Evolutionary conservation across 1,140 invertebrate genomes (phyloP), one percentile per base, ranked within the genome.

Genomic region (Temnothorax nylanderi): DNA sequence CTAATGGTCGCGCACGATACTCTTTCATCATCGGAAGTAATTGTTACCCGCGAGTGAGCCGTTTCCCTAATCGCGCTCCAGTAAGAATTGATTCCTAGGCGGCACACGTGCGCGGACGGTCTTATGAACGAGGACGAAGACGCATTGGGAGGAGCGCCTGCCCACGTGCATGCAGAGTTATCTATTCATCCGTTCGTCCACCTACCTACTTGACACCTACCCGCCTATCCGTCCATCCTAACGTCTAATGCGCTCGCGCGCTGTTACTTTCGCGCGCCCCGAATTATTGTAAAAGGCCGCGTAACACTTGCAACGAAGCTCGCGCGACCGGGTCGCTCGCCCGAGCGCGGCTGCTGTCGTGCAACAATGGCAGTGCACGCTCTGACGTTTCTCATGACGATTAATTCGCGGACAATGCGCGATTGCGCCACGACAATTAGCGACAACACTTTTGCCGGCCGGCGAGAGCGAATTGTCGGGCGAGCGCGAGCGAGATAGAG

Each of bases 371-470:
- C 67, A 75, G 51, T 60, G 69, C 75, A 32, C 65, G 74, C 80
- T 58, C 64, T 67, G 87, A 82, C 89, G 88, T 93, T 92, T 94
- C 93, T 90, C 93, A 93, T 93, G 89, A 85, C 92, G 92, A 93
- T 94, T 94, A 93, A 94, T 93, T 86, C 92, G 88, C 67, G 89
- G 62, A 94, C 93, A 93, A 93, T 93, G 81, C 86, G 32, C 88
- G 89, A 84, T 93, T 94, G 91, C 93, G 89, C 81, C 92, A 94
- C 76, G 88, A 90, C 93, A 94, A 94, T 94, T 94, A 94, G 93
- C 93, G 93, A 94, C 93, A 94, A 92, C 91, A 88, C 89, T 93
- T 94, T 93, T 92, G 88, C 88, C 82, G 74, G 67, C 37, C 77
- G 32, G 47, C 64, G 32, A 78, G 41, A 82, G 77, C 32, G 77